A percentile compares a stretch with the other conserved stretches of the same genome.
Evolutionary conservation across 2,888 invertebrate genomes (phyloP).

Genomic region (Parnassius glacialis): DNA sequence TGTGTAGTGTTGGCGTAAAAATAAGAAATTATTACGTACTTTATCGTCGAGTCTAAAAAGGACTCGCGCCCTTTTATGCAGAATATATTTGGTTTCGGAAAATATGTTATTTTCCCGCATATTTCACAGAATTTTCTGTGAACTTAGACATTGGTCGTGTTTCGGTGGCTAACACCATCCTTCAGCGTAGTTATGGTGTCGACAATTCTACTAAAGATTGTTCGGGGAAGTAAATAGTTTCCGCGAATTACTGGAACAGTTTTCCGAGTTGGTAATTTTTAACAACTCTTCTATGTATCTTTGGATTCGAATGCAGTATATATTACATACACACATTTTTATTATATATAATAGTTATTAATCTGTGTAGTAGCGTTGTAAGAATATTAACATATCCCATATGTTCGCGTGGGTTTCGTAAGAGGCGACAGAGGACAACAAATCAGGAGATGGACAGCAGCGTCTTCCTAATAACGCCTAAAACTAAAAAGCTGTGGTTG

Average conservation of each 20-base stretch:
- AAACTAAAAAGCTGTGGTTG: too few species aligned
- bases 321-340: not conserved
- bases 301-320: not conserved
- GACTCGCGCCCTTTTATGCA: slow-evolving; percentile 47
- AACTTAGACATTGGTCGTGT: slow-evolving; percentile 12
- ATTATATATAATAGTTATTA: too few species aligned
- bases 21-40: not conserved
- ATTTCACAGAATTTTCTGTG: slow-evolving; percentile 29
- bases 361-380: too few species aligned
- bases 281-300: not conserved
- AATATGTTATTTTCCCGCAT: slow-evolving; percentile 54
- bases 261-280: not conserved
- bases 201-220: not conserved
- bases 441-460: too few species aligned
- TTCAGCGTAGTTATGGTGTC: not conserved
- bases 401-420: too few species aligned
- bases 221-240: not conserved
- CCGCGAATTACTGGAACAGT: not conserved
- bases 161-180: slow-evolving; percentile 2
- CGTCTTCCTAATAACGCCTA: too few species aligned
- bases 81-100: slow-evolving; percentile 69
- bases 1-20: too few species aligned
- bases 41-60: slow-evolving; percentile 41
- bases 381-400: too few species aligned
- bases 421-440: too few species aligned